These are phyloP conservation scores for Drosophila sproati DNA, from an alignment of 1,140 invertebrate species.

Conservation along the genomic window DNA sequence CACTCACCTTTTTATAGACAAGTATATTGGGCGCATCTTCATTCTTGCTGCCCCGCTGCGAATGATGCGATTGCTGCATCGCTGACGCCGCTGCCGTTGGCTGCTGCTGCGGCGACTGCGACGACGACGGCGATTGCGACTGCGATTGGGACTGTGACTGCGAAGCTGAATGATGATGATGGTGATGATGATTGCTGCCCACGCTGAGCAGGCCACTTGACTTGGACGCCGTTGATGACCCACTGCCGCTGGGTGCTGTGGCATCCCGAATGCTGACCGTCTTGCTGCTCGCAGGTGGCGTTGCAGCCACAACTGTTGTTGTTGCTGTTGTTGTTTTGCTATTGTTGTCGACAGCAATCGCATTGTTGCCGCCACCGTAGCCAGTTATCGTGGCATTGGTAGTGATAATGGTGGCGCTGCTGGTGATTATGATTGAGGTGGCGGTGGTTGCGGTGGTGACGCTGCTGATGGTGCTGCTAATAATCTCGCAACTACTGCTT, in stretches of 20 bases:
- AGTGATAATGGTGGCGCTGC: constrained; percentile 4
- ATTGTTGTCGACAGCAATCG: neutral
- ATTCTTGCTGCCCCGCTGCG: constrained; percentile 67
- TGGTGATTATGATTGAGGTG: neutral
- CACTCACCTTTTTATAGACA: constrained; percentile 82
- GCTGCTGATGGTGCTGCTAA: constrained; percentile 2
- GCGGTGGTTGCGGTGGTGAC: neutral
- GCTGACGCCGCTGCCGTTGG: constrained; percentile 3
- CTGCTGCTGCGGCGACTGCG: constrained; percentile 11
- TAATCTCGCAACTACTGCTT: neutral
- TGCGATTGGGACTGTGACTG: constrained; percentile 17
- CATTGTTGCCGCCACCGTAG: constrained; percentile 10
- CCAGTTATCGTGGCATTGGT: constrained; percentile 13
- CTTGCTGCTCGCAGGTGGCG: constrained; percentile 26
- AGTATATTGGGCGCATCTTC: constrained; percentile 84
- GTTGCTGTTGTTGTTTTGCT: neutral
- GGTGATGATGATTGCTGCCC: constrained; percentile 71
- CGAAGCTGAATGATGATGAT: constrained; percentile 54
- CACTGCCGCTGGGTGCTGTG: constrained; percentile 34
- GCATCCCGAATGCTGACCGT: constrained; percentile 18
- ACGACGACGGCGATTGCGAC: constrained; percentile 1
- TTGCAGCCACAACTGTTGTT: constrained; percentile 12
- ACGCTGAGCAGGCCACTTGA: constrained; percentile 59
- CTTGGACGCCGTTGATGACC: constrained; percentile 29
- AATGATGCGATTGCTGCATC: constrained; percentile 38